Percentiles rank a stretch among this genome's conserved stretches.
phyloP scores from a whole-genome alignment of 2,113 vertebrate genomes.

The Sceloporus tristichus region DNA sequence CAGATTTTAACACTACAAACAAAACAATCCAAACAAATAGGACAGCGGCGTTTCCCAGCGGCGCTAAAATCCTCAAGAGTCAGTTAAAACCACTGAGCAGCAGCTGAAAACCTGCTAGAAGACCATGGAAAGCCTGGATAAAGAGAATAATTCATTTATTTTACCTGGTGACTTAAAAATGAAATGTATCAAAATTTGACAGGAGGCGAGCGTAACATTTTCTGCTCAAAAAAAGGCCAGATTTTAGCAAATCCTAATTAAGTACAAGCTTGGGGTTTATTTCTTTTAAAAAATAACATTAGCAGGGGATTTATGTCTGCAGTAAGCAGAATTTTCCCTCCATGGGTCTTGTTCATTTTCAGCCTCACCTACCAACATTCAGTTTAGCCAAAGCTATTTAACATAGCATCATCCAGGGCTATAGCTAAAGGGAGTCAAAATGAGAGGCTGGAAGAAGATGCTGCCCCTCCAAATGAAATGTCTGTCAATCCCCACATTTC shows the following conservation, averaged over 20 bases:
- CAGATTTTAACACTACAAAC: not conserved
- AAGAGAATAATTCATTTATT: conserved; percentile 1
- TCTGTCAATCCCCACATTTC: too few species aligned
- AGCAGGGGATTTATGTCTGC: not conserved
- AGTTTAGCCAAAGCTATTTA: too few species aligned
- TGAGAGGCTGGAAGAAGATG: too few species aligned
- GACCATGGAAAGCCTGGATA: not conserved
- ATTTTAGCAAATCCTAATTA: not conserved
- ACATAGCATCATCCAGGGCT: too few species aligned
- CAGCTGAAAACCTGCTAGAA: not conserved
- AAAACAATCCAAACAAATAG: not conserved
- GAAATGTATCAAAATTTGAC: not conserved
- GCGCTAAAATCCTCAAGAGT: not conserved
- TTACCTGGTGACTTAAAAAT: not conserved
- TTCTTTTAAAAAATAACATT: not conserved
- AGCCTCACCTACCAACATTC: too few species aligned
- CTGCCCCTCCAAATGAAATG: too few species aligned
- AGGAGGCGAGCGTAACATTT: not conserved
- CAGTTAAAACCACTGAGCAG: conserved; percentile 10
- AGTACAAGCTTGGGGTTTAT: not conserved
- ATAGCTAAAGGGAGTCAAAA: too few species aligned
- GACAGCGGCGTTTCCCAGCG: not conserved
- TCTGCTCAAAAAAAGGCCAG: not conserved
- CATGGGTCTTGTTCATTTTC: too few species aligned
- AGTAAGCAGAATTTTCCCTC: not conserved